A percentile compares a stretch with the other conserved stretches of the same genome.
These are phyloP conservation scores for Hyles euphorbiae DNA, from an alignment of 1,140 invertebrate species.

Conservation along the genomic window DNA sequence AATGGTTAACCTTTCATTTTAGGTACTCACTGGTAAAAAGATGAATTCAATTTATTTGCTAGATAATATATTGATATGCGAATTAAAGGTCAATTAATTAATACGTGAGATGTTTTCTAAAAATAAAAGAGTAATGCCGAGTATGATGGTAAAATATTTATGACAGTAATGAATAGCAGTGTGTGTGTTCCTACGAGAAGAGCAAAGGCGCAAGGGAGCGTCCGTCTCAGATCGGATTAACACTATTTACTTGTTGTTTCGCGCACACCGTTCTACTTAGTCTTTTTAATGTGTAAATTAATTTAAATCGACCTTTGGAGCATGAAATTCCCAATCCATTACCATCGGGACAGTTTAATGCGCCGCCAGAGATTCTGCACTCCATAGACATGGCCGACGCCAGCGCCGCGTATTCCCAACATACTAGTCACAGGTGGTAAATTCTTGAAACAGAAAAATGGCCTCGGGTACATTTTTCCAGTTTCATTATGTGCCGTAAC, in stretches of 20 bases:
- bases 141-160: too few relatives aligned
- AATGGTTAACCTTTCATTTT: too few relatives aligned
- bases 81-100: not conserved
- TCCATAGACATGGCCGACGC: slow-evolving; percentile 36
- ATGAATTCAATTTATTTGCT: not conserved
- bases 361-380: slow-evolving; percentile 21
- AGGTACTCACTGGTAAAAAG: not conserved
- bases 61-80: not conserved
- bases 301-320: slow-evolving; percentile 65
- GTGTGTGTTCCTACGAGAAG: too few relatives aligned
- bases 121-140: not conserved
- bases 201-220: not conserved
- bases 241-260: slow-evolving; percentile 54
- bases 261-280: slow-evolving; percentile 39
- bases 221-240: slow-evolving; percentile 49
- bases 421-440: slow-evolving; percentile 43
- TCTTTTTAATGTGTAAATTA: slow-evolving; percentile 70
- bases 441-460: slow-evolving; percentile 40
- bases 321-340: slow-evolving; percentile 69
- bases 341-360: slow-evolving; percentile 59
- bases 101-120: not conserved
- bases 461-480: slow-evolving; percentile 34
- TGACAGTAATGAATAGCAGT: too few relatives aligned
- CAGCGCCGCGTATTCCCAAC: slow-evolving; percentile 37
- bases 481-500: slow-evolving; percentile 45